A percentile compares a stretch with the other conserved stretches of the same genome.
These are phyloP conservation scores for Elephantulus edwardii DNA, from an alignment of 2,113 vertebrate species.

Conservation along the genomic window DNA sequence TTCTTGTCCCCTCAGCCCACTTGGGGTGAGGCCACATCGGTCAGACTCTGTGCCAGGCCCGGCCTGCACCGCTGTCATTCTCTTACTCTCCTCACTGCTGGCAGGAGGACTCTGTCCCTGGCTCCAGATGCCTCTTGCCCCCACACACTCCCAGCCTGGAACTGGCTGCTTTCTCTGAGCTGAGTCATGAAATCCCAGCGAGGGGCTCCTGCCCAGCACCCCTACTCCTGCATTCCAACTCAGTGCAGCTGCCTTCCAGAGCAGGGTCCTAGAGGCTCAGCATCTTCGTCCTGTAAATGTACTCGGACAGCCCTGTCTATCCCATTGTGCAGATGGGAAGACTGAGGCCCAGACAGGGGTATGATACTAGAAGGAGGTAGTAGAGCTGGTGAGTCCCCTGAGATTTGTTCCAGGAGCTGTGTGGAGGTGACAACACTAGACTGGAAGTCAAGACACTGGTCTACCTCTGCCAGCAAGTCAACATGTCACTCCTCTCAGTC, in stretches of 20 bases:
- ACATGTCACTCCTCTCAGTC: neutral
- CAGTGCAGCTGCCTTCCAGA: neutral
- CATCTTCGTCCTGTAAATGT: neutral
- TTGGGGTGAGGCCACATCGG: neutral
- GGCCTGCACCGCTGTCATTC: neutral
- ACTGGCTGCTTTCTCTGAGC: constrained; percentile 51
- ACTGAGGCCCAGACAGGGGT: neutral
- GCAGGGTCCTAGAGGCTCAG: neutral
- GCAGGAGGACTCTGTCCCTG: neutral
- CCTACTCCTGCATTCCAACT: neutral
- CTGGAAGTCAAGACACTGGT: neutral
- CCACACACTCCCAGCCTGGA: neutral
- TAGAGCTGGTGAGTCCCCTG: neutral
- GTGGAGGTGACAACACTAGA: neutral
- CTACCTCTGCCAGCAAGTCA: neutral
- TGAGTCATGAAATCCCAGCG: constrained; percentile 58
- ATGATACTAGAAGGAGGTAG: neutral
- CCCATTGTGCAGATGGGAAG: neutral
- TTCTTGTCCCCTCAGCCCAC: neutral
- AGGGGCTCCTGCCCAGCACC: neutral
- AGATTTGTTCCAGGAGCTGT: neutral
- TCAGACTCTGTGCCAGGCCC: neutral
- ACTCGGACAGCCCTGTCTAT: neutral
- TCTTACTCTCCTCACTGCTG: neutral
- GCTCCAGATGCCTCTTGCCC: constrained; percentile 25